A percentile compares a stretch with the other conserved stretches of the same genome.
Evolutionary conservation across 1,140 invertebrate species (phyloP).

Genomic region (Hylaeus anthracinus): DNA sequence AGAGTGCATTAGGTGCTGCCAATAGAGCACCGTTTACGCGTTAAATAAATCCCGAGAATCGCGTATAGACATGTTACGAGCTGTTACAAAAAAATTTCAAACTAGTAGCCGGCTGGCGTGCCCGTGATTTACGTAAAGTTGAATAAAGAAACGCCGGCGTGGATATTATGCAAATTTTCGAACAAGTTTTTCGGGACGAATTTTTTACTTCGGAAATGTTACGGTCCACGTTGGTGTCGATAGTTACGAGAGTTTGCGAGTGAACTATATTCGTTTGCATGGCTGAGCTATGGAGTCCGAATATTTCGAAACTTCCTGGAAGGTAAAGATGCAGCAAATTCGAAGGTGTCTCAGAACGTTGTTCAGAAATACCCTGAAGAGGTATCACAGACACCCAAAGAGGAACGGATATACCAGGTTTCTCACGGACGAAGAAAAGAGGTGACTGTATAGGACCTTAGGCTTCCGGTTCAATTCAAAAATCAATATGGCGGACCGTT

Average conservation of each 20-base stretch:
- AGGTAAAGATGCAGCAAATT: conserved; percentile 67
- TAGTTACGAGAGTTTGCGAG: background rate
- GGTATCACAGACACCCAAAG: conserved; percentile 62
- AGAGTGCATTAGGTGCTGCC: background rate
- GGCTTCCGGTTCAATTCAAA: background rate
- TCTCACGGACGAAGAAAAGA: conserved; percentile 82
- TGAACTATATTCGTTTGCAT: background rate
- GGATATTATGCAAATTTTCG: too few species aligned
- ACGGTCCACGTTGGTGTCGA: background rate
- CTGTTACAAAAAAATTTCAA: background rate
- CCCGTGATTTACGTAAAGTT: too few species aligned
- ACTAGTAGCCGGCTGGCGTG: background rate
- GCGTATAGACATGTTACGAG: background rate
- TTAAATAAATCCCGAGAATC: background rate
- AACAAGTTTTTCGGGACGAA: too few species aligned
- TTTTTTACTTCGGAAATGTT: background rate
- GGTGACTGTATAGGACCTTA: conserved; percentile 61
- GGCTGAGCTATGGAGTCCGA: conserved; percentile 67
- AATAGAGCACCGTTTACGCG: background rate
- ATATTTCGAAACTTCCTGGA: conserved; percentile 76
- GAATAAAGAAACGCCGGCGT: too few species aligned
- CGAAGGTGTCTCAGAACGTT: conserved; percentile 66
- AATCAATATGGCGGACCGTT: background rate
- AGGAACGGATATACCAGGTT: conserved; percentile 80
- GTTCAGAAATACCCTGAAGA: conserved; percentile 55